A percentile compares a stretch with the other conserved stretches of the same genome.
Conservation (phyloP, 2,113 vertebrate genomes). For the Ranitomeya imitator region DNA sequence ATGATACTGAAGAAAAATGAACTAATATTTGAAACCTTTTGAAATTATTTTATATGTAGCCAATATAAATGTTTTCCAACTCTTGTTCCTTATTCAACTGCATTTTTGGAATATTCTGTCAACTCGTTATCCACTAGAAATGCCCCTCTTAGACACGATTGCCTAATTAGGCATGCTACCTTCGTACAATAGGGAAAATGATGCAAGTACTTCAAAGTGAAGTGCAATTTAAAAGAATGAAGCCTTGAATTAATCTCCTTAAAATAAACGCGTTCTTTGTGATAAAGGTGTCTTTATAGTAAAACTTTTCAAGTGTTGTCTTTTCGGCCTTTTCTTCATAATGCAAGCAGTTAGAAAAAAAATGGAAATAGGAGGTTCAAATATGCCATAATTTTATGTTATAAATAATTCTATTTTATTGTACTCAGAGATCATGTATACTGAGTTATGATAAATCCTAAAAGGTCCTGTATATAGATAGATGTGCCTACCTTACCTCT, state of each 20-base stretch:
- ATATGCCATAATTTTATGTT: neutral
- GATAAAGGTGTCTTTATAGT: conserved; percentile 29
- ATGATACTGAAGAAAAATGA: neutral
- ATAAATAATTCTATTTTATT: too few relatives aligned
- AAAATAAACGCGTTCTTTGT: conserved; percentile 25
- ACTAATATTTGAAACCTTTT: conserved; percentile 16
- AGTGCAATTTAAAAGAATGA: conserved; percentile 49
- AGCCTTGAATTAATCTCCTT: conserved; percentile 50
- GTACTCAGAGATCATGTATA: too few relatives aligned
- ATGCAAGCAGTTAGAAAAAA: neutral
- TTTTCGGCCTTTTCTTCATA: neutral
- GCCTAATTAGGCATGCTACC: conserved; percentile 46
- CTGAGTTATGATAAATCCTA: too few relatives aligned
- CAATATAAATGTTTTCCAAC: neutral
- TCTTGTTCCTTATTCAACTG: conserved; percentile 8
- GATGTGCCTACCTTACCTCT: too few relatives aligned
- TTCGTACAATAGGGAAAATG: conserved; percentile 48
- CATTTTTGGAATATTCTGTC: conserved; percentile 43
- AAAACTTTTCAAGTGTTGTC: neutral
- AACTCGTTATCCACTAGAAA: conserved; percentile 42
- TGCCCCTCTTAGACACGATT: conserved; percentile 48
- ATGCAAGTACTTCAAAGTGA: conserved; percentile 46
- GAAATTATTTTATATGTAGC: neutral
- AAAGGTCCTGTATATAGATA: too few relatives aligned
- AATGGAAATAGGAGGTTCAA: neutral